Conservation (phyloP, 2,797 vertebrate species). For the Borostomias antarcticus region DNA sequence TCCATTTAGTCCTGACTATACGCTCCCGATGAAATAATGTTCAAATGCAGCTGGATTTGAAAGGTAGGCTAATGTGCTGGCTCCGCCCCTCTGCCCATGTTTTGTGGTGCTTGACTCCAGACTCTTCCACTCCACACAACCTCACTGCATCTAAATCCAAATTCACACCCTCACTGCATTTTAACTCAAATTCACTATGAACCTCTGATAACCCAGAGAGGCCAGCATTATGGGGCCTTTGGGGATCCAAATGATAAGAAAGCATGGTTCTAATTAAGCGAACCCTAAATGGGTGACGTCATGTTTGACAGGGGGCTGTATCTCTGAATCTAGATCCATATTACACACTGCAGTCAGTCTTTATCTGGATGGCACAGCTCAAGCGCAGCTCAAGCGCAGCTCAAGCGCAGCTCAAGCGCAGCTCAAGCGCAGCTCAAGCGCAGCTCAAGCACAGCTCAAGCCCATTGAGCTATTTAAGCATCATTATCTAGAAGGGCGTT, state of each 20-base stretch:
- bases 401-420: too few relatives aligned
- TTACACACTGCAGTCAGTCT: conserved; percentile 11
- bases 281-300: conserved; percentile 26
- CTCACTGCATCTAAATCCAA: neutral
- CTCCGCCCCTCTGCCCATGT: too few relatives aligned
- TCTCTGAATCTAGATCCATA: conserved; percentile 12
- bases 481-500: neutral
- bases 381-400: too few relatives aligned
- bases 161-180: neutral
- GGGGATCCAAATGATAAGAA: conserved; percentile 19
- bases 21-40: too few relatives aligned
- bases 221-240: neutral
- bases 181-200: neutral
- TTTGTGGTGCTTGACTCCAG: too few relatives aligned
- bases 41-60: too few relatives aligned
- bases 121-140: too few relatives aligned
- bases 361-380: neutral
- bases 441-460: too few relatives aligned
- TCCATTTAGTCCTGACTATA: too few relatives aligned
- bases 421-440: too few relatives aligned
- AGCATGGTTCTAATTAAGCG: conserved; percentile 44
- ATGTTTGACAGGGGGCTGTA: neutral
- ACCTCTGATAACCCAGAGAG: conserved; percentile 1
- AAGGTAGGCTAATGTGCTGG: too few relatives aligned
- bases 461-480: neutral